Evolutionary conservation across 2,888 invertebrate genomes (phyloP).

Genomic region (Orthonychiurus folsomi): DNA sequence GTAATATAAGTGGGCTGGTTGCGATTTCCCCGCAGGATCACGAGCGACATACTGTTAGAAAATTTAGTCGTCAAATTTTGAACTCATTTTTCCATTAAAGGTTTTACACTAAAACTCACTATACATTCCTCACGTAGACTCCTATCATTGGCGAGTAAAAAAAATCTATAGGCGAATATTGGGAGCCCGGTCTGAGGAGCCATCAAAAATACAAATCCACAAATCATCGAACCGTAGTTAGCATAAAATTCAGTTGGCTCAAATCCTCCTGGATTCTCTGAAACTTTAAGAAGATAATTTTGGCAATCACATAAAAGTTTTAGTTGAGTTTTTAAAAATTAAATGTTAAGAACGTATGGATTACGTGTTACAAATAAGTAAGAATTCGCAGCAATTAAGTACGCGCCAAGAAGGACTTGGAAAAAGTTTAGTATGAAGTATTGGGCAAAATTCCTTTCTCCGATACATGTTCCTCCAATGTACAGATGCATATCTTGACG

Average conservation of each 20-base stretch:
- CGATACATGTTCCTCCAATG: constrained; percentile 16
- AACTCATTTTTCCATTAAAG: no score
- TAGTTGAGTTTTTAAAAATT: no score
- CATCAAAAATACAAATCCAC: background rate
- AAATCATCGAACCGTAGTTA: background rate
- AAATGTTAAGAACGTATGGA: no score
- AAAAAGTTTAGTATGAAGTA: constrained; percentile 12
- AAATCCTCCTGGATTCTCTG: background rate
- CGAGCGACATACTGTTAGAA: no score
- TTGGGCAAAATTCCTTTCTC: constrained; percentile 12
- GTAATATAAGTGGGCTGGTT: no score
- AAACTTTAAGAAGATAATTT: no score
- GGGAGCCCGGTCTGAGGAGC: constrained; percentile 15
- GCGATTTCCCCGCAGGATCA: no score
- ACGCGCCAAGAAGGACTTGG: constrained; percentile 3
- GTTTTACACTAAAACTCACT: constrained; percentile 3
- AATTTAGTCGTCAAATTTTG: no score
- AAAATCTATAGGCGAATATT: constrained; percentile 13
- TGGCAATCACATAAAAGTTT: no score
- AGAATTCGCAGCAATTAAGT: constrained; percentile 4
- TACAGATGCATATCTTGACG: constrained; percentile 18
- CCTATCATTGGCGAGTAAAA: constrained; percentile 9
- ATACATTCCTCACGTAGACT: constrained; percentile 16
- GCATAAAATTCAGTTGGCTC: background rate
- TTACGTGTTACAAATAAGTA: background rate